Evolutionary conservation across 53 echinoderm and acorn worm genomes (phyloP), one percentile per base, ranked within the genome.

Genomic region (Holothuria leucospilota): DNA sequence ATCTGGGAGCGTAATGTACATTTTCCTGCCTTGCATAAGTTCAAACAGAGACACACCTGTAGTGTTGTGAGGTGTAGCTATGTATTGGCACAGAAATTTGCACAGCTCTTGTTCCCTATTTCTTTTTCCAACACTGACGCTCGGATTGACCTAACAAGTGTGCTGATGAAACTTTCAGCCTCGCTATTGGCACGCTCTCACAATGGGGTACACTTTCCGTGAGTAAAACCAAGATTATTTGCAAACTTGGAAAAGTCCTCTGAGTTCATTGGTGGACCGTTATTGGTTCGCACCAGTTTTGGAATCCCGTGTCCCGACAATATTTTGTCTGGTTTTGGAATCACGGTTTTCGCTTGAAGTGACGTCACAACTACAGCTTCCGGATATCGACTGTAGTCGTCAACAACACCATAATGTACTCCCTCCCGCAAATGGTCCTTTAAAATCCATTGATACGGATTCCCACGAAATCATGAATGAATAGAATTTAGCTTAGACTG

Each of bases 121-220:
- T 82, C 53, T 64, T 67, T 39, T 62, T 90, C 86, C 29, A 68
- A 40, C 28, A 52, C 21, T 20, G 93, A 87, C 18, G 78, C 85
- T 65, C 93, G 85, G 23, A 82, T 42, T 5, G 73, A 70, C 66
- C 90, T 93, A 25, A 87, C 88, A 41, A 90, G 40, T 2, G 87
- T 87, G 49, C 90, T 85, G 84, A 90, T 93, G 40, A 93, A 79
- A 2, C 87, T 75, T 67, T 92, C 93, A 2, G 51, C 90, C 84
- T 90, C 89, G 20, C 93, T 88, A n/a, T 90, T 90, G 69, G 90
- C 93, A 85, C 85, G 64, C 20, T 88, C 88, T 88, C 93, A 93
- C n/a, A 82, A 75, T 5, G 88, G 90, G 20, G 90, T 90, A 28
- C 90, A 59, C 81, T 85, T 87, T 26, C 90, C 62, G 62, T 93